Percentiles rank a stretch among this genome's conserved stretches.
These are phyloP conservation scores for Phocoena phocoena DNA, from an alignment of 2,113 vertebrate species.

Conservation along the genomic window DNA sequence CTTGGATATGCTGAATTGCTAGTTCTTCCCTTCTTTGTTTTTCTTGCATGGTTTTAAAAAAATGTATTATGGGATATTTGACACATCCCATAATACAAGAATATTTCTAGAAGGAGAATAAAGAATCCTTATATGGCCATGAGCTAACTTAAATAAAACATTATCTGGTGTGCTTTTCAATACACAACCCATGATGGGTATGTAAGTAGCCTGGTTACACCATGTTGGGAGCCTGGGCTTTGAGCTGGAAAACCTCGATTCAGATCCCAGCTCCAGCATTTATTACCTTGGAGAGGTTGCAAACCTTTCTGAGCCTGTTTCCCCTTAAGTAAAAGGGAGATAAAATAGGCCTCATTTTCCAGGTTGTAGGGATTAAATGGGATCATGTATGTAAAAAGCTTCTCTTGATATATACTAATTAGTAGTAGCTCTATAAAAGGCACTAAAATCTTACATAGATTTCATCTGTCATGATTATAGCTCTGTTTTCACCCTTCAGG, in stretches of 20 bases:
- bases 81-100: background rate
- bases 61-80: conserved; percentile 7
- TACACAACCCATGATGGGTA: background rate
- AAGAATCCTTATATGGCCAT: background rate
- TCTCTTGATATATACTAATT: background rate
- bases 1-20: background rate
- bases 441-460: background rate
- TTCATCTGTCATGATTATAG: background rate
- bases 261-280: background rate
- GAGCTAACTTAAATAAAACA: conserved; percentile 49
- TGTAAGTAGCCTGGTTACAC: background rate
- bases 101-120: conserved; percentile 27
- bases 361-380: background rate
- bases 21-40: background rate
- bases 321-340: background rate
- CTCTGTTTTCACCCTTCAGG: background rate
- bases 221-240: background rate
- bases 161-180: conserved; percentile 24
- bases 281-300: background rate
- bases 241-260: background rate
- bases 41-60: background rate
- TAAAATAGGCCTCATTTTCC: background rate
- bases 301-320: background rate
- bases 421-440: background rate
- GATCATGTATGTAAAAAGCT: background rate